Evolutionary conservation across 2,797 vertebrate species (phyloP).

Genomic region (Hypotaenidia philippensis): DNA sequence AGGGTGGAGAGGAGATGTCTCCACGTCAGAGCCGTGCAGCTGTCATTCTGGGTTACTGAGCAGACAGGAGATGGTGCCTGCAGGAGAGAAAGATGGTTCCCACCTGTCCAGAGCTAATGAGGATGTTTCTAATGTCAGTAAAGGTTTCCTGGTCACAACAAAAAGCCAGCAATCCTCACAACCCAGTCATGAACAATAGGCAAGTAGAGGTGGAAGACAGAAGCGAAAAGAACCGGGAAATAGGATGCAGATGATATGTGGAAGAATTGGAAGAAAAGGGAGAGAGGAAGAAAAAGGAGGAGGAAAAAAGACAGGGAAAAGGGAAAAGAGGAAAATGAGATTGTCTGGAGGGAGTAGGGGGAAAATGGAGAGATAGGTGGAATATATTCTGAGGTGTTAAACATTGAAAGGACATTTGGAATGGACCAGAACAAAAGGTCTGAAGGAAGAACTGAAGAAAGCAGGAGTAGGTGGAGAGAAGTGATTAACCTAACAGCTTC

Average conservation of each 20-base stretch:
- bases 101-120: conserved; percentile 77
- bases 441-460: neutral
- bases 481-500: neutral
- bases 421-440: neutral
- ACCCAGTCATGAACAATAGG: neutral
- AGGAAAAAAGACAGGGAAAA: neutral
- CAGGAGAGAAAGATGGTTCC: conserved; percentile 71
- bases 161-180: conserved; percentile 15
- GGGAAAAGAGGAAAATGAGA: neutral
- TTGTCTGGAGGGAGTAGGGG: neutral
- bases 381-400: neutral
- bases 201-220: neutral
- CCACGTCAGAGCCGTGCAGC: conserved; percentile 52
- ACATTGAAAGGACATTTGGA: neutral
- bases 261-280: neutral
- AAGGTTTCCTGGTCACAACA: conserved; percentile 52
- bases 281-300: neutral
- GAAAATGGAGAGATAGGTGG: neutral
- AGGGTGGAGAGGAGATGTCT: neutral
- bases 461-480: neutral
- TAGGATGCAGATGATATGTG: neutral
- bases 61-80: conserved; percentile 63
- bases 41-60: conserved; percentile 65
- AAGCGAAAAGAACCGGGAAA: neutral
- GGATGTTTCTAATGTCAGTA: conserved; percentile 70